Evolutionary conservation across 2,888 invertebrate genomes (phyloP), one percentile per base, ranked within the genome.

Genomic region (Thymelicus acteon): DNA sequence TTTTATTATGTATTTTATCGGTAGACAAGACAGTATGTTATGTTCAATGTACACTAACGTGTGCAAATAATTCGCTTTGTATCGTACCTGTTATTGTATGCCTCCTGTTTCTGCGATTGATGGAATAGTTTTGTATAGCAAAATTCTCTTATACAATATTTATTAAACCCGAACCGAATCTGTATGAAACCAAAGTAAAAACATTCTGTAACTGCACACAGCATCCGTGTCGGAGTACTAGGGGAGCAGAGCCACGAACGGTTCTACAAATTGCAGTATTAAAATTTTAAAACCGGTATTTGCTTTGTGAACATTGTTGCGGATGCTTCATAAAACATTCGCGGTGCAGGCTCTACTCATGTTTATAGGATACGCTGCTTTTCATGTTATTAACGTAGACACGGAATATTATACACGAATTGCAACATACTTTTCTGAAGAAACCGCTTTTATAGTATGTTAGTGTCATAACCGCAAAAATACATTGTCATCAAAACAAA

Each of bases 271-370:
- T 86, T 85, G 83, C 86, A 74, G 80, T 80, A 84, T 88, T 87
- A 88, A 89, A 86, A 86, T 81, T 87, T 86, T 87, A 82, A 89
- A 87, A 83, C 82, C 79, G 76, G 81, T 81, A 84, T 85, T 79
- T 79, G 79, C 80, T 79, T 77, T 80, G 79, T 80, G 75, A 79
- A 87, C 87, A 85, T 85, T 87, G 86, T 87, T 80, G 85, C 78
- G 79, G 79, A 74, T 75, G 80, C 78, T 76, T 83, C 84, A 81
- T 87, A 87, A 87, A 87, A 83, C 83, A 82, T 85, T 85, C 79
- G 81, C 78, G 81, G 81, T 77, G 77, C 79, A 76, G 77, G 78
- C 78, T 82, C 76, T 78, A 75, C 76, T 75, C 75, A 74, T 70
- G 57, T 48, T 49, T 63, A 63, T 49, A 60, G 39, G 58, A n/a